Conservation (phyloP, 1,140 invertebrate species). For the Ceratina calcarata region DNA sequence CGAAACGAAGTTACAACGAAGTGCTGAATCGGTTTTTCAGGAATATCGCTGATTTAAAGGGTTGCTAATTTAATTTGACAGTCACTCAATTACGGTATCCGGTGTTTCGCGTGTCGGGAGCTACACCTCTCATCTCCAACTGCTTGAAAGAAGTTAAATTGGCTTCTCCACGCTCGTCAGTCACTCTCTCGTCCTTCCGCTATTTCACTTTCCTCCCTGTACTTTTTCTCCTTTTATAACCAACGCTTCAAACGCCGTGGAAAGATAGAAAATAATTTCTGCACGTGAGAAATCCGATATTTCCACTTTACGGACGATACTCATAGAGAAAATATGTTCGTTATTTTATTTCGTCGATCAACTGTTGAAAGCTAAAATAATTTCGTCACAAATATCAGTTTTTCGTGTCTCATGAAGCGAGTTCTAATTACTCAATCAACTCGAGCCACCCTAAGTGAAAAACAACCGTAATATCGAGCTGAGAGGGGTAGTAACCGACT, state of each 20-base stretch:
- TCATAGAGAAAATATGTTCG: background rate
- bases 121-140: slow-evolving; percentile 16
- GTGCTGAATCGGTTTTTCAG: slow-evolving; percentile 35
- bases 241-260: slow-evolving; percentile 17
- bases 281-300: background rate
- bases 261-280: slow-evolving; percentile 58
- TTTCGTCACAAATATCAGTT: background rate
- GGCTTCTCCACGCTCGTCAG: slow-evolving; percentile 62
- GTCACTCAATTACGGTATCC: slow-evolving; percentile 65
- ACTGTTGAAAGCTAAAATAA: background rate
- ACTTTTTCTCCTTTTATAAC: background rate
- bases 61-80: slow-evolving; percentile 61
- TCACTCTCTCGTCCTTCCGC: slow-evolving; percentile 49
- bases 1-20: slow-evolving; percentile 16
- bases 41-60: slow-evolving; percentile 59
- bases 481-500: background rate
- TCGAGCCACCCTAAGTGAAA: background rate
- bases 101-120: slow-evolving; percentile 46
- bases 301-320: too few relatives aligned
- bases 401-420: background rate
- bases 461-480: background rate
- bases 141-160: slow-evolving; percentile 67
- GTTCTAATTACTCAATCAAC: background rate
- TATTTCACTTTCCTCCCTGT: slow-evolving; percentile 38
- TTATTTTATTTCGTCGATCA: background rate